Evolutionary conservation across 2,888 invertebrate genomes (phyloP).

Genomic region (Zhuqinia jingwanae): DNA sequence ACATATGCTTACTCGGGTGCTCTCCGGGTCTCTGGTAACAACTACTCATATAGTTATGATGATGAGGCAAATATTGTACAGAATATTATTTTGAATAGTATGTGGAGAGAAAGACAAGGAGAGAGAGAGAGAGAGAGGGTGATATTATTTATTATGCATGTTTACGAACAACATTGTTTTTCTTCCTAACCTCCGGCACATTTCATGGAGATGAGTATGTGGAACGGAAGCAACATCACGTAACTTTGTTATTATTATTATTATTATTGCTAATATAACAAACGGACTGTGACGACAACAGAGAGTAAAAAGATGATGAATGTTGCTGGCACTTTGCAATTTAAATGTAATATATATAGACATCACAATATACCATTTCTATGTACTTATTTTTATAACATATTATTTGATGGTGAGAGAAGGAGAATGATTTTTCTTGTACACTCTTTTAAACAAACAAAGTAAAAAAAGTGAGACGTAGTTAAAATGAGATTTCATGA

Average conservation of each 20-base stretch:
- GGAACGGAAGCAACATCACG: slow-evolving; percentile 23
- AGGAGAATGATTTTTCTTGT: no score
- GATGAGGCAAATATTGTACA: not conserved
- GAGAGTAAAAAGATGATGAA: slow-evolving; percentile 2
- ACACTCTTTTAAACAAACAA: no score
- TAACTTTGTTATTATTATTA: not conserved
- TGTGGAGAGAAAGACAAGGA: no score
- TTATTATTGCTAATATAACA: not conserved
- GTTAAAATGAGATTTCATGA: no score
- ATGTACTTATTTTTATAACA: no score
- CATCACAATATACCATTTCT: no score
- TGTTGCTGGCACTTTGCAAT: slow-evolving; percentile 4
- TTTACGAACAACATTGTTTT: slow-evolving; percentile 30
- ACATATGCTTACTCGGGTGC: no score
- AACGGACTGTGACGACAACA: not conserved
- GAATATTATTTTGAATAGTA: not conserved
- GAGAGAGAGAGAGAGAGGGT: not conserved
- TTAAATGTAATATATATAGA: not conserved
- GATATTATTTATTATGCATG: slow-evolving; percentile 19
- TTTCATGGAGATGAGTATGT: slow-evolving; percentile 8
- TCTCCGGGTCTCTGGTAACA: no score
- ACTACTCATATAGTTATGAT: no score
- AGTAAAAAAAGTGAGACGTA: no score
- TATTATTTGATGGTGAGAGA: no score
- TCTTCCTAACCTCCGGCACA: slow-evolving; percentile 19